These are phyloP conservation scores for Nerophis ophidion DNA, from an alignment of 2,113 vertebrate genomes.

Conservation along the genomic window DNA sequence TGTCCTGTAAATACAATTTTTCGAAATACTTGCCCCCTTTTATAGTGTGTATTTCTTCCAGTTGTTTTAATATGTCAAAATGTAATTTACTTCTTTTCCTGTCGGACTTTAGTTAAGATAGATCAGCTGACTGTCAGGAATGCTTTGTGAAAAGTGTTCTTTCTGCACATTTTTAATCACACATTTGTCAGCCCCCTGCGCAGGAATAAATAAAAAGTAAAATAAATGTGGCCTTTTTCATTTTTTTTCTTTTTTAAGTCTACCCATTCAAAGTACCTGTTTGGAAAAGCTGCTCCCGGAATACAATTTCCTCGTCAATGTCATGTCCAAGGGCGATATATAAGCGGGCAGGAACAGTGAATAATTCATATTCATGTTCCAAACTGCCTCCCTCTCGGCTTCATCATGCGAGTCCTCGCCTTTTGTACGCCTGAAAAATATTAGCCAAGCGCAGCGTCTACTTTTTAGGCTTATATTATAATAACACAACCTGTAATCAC, in stretches of 20 bases:
- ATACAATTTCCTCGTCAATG: slow-evolving; percentile 55
- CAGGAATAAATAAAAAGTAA: slow-evolving; percentile 9
- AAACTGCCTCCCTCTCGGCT: slow-evolving; percentile 50
- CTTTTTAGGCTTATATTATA: neutral
- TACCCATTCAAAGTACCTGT: slow-evolving; percentile 37
- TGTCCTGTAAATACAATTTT: too few relatives aligned
- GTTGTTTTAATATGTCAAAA: slow-evolving; percentile 24
- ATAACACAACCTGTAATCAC: neutral
- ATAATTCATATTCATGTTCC: slow-evolving; percentile 60
- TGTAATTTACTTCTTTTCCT: slow-evolving; percentile 47
- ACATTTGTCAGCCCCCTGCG: slow-evolving; percentile 25
- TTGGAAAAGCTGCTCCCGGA: slow-evolving; percentile 23
- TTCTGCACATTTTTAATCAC: slow-evolving; percentile 11
- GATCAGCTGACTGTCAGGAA: slow-evolving; percentile 40
- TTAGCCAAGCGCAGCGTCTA: slow-evolving; percentile 15
- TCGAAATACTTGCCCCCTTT: too few relatives aligned
- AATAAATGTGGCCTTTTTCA: slow-evolving; percentile 18
- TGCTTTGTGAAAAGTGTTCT: too few relatives aligned
- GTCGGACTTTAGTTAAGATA: slow-evolving; percentile 58
- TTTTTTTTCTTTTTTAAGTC: slow-evolving; percentile 21
- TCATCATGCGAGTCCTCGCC: slow-evolving; percentile 44
- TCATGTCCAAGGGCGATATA: slow-evolving; percentile 53
- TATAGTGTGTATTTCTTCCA: neutral
- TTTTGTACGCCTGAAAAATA: slow-evolving; percentile 47
- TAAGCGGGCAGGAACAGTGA: slow-evolving; percentile 45